These are phyloP conservation scores for Rhodinocichla rosea DNA, from an alignment of 2,113 vertebrate species.

Conservation along the genomic window DNA sequence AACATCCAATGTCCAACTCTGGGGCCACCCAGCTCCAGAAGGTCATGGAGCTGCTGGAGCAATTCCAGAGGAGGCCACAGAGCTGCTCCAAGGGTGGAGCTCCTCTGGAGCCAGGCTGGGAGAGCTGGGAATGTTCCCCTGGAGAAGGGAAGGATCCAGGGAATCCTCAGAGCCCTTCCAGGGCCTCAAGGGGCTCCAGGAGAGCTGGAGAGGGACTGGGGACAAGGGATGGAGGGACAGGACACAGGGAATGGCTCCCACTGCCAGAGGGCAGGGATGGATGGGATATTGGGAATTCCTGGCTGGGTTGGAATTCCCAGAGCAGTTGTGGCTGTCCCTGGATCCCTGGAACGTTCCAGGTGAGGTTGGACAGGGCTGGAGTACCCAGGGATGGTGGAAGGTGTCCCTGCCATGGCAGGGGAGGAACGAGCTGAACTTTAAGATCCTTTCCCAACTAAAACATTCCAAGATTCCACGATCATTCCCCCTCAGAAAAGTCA, in stretches of 20 bases:
- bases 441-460: neutral
- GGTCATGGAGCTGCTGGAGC: neutral
- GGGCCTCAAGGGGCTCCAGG: neutral
- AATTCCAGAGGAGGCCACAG: accelerated
- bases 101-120: neutral
- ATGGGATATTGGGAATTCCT: neutral
- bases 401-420: neutral
- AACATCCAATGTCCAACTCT: neutral
- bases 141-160: neutral
- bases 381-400: neutral
- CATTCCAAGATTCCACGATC: accelerated
- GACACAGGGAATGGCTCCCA: neutral
- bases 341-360: neutral
- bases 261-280: neutral
- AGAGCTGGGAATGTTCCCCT: neutral
- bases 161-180: neutral
- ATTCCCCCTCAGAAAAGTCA: neutral
- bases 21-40: neutral
- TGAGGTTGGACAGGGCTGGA: accelerated
- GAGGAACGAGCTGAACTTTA: accelerated
- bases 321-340: neutral
- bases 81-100: neutral
- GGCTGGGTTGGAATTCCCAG: neutral
- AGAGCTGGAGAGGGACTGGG: neutral
- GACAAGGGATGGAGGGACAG: neutral